Percentiles rank a stretch among this genome's conserved stretches.
phyloP scores from a whole-genome alignment of 1,140 invertebrate species.

The Leptinotarsa texana region DNA sequence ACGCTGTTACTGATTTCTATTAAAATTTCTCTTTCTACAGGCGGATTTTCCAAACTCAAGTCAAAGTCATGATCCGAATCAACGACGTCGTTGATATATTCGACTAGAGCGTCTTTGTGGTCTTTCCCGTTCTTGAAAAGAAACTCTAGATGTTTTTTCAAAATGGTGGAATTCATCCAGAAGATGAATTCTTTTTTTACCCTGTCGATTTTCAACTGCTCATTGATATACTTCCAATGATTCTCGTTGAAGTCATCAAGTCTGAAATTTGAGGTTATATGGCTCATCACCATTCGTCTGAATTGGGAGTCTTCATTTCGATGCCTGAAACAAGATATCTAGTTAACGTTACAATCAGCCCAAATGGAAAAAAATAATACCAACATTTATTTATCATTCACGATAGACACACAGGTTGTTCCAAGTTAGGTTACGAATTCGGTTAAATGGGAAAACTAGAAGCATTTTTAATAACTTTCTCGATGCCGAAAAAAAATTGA shows the following conservation, averaged over 20 bases:
- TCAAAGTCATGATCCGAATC: not conserved
- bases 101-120: not conserved
- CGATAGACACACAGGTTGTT: too few relatives aligned
- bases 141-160: constrained; percentile 23
- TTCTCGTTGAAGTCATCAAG: constrained; percentile 17
- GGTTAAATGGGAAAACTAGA: too few relatives aligned
- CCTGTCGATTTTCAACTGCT: constrained; percentile 10
- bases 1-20: not conserved
- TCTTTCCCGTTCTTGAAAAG: constrained; percentile 9
- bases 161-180: not conserved
- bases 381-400: too few relatives aligned
- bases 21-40: constrained; percentile 5
- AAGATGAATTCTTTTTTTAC: constrained; percentile 6
- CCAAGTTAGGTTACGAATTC: too few relatives aligned
- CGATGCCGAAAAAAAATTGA: too few relatives aligned
- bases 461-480: too few relatives aligned
- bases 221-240: constrained; percentile 25
- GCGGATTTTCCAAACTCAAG: not conserved
- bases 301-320: constrained; percentile 14
- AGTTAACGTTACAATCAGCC: too few relatives aligned
- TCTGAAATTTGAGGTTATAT: not conserved
- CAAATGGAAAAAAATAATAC: too few relatives aligned
- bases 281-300: not conserved
- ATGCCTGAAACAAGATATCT: constrained; percentile 16
- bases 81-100: constrained; percentile 19